Evolutionary conservation across 2,888 invertebrate genomes (phyloP).

Genomic region (Sclerodermus sp.): DNA sequence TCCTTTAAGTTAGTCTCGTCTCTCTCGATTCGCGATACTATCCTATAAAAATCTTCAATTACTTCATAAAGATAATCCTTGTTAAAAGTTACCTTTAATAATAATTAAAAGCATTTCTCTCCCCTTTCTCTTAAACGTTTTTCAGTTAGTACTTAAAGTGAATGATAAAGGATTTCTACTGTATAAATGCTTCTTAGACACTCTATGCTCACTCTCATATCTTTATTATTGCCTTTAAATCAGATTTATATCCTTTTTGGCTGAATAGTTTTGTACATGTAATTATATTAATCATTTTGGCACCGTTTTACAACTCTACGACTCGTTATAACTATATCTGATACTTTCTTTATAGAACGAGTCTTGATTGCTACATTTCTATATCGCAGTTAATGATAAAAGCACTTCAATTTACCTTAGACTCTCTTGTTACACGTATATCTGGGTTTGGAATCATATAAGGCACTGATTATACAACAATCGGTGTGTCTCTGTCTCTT

Average conservation of each 20-base stretch:
- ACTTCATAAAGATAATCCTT: too few species aligned
- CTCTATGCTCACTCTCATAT: constrained; percentile 12
- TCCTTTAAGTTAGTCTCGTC: too few species aligned
- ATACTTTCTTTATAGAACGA: constrained; percentile 22
- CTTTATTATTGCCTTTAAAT: constrained; percentile 25
- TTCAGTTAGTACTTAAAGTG: too few species aligned
- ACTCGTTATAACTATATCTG: constrained; percentile 12
- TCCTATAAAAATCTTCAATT: too few species aligned
- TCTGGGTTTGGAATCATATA: constrained; percentile 27
- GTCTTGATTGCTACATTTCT: constrained; percentile 21
- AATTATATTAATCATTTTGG: constrained; percentile 40
- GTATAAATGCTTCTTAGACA: constrained; percentile 8
- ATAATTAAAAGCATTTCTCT: too few species aligned
- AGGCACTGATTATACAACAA: constrained; percentile 44
- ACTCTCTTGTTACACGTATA: constrained; percentile 10
- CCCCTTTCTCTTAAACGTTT: too few species aligned
- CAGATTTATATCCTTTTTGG: constrained; percentile 33
- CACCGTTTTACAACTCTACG: constrained; percentile 34
- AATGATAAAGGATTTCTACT: too few species aligned
- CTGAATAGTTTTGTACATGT: constrained; percentile 41
- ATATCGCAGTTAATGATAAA: constrained; percentile 31
- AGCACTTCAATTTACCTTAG: constrained; percentile 33
- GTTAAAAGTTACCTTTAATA: too few species aligned
- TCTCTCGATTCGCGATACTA: too few species aligned
- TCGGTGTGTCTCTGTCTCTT: constrained; percentile 11